Percentiles rank a stretch among this genome's conserved stretches.
Evolutionary conservation across 2,113 vertebrate genomes (phyloP).

Genomic region (Carettochelys insculpta): DNA sequence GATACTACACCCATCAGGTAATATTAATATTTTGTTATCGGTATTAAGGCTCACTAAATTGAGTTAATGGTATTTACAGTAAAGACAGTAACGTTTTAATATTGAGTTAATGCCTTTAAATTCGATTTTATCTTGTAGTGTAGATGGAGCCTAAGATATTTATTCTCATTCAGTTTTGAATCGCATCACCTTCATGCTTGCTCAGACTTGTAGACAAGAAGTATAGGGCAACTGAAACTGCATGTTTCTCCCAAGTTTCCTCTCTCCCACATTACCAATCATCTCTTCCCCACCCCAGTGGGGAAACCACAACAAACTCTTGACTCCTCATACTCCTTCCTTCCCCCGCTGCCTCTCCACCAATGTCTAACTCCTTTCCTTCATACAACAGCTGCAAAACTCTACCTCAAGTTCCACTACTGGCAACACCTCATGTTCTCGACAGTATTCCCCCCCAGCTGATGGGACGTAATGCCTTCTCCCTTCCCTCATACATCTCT

Average conservation of each 20-base stretch:
- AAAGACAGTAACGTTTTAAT: too few species aligned
- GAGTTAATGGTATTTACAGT: too few species aligned
- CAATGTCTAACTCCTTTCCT: background rate
- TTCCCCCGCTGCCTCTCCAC: background rate
- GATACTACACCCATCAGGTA: too few species aligned
- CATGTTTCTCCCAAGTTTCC: background rate
- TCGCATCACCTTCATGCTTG: background rate
- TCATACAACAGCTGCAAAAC: background rate
- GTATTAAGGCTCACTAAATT: too few species aligned
- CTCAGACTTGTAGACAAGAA: background rate
- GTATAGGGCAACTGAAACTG: background rate
- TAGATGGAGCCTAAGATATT: too few species aligned
- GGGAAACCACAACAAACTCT: background rate
- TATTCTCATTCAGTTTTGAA: background rate
- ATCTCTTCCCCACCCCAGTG: background rate
- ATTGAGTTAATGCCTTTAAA: too few species aligned
- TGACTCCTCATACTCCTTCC: background rate
- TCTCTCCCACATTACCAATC: background rate
- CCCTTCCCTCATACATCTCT: background rate
- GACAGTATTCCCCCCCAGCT: background rate
- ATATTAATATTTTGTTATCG: too few species aligned
- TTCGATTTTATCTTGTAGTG: too few species aligned
- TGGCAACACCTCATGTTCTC: background rate
- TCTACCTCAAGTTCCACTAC: accelerated
- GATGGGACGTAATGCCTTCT: background rate